Percentiles rank a stretch among this genome's conserved stretches.
Evolutionary conservation across 1,140 invertebrate species (phyloP).

Genomic region (Piezodorus guildinii): DNA sequence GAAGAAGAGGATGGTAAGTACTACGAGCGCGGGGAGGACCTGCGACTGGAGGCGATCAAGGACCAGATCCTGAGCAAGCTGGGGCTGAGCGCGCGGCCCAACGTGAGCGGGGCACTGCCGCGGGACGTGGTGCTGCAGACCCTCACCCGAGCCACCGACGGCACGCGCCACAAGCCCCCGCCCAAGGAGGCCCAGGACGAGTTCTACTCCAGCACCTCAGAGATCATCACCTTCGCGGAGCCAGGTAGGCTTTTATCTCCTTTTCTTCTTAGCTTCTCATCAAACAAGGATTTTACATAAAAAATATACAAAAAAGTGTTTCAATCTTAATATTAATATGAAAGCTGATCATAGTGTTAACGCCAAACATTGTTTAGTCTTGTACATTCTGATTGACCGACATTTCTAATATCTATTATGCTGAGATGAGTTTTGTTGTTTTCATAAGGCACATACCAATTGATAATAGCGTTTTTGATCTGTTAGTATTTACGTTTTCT

Average conservation of each 20-base stretch:
- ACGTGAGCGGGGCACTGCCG: slow-evolving; percentile 51
- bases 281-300: too few relatives aligned
- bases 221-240: slow-evolving; percentile 72
- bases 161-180: slow-evolving; percentile 34
- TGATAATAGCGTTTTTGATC: too few relatives aligned
- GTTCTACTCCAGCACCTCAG: slow-evolving; percentile 63
- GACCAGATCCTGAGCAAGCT: slow-evolving; percentile 62
- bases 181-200: slow-evolving; percentile 42
- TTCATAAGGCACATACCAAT: too few relatives aligned
- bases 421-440: too few relatives aligned
- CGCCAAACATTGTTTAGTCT: too few relatives aligned
- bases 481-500: too few relatives aligned
- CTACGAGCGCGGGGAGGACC: slow-evolving; percentile 29
- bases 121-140: slow-evolving; percentile 56
- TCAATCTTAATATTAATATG: too few relatives aligned
- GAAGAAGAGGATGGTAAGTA: slow-evolving; percentile 20
- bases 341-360: too few relatives aligned
- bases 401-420: too few relatives aligned
- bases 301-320: too few relatives aligned
- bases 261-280: too few relatives aligned
- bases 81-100: slow-evolving; percentile 52
- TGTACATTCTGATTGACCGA: too few relatives aligned
- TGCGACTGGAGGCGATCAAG: slow-evolving; percentile 62
- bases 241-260: slow-evolving; percentile 41
- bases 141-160: slow-evolving; percentile 48